Conservation (phyloP, 2,113 vertebrate genomes). For the Muscicapa adusta region DNA sequence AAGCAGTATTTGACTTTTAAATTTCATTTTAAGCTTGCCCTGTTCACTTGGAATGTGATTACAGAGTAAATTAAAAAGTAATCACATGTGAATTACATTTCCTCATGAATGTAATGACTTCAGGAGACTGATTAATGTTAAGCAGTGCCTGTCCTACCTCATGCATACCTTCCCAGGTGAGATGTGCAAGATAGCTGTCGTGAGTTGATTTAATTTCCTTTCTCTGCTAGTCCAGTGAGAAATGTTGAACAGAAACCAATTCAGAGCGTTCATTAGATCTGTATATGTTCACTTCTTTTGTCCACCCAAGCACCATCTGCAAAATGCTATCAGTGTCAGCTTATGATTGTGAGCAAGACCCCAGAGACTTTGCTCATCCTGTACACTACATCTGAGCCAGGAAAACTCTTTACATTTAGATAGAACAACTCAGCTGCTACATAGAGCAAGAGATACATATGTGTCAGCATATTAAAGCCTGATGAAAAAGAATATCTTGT, state of each 20-base stretch:
- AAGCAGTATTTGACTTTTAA: slow-evolving; percentile 91
- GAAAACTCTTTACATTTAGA: slow-evolving; percentile 54
- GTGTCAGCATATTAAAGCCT: slow-evolving; percentile 42
- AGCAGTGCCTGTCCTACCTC: slow-evolving; percentile 77
- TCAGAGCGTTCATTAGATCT: slow-evolving; percentile 71
- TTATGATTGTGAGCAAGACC: slow-evolving; percentile 68
- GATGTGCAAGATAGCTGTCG: slow-evolving; percentile 76
- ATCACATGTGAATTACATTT: slow-evolving; percentile 87
- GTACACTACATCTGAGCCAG: slow-evolving; percentile 64
- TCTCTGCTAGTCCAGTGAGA: slow-evolving; percentile 69
- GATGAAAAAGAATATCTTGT: slow-evolving; percentile 45
- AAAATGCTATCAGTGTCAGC: slow-evolving; percentile 78
- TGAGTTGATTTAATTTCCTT: slow-evolving; percentile 88
- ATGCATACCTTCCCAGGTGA: slow-evolving; percentile 78
- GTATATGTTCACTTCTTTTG: slow-evolving; percentile 67
- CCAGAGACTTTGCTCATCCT: slow-evolving; percentile 55
- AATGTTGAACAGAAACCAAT: slow-evolving; percentile 71
- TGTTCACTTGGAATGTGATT: slow-evolving; percentile 88
- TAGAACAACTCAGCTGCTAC: slow-evolving; percentile 42
- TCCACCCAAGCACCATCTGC: slow-evolving; percentile 74
- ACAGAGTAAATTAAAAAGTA: slow-evolving; percentile 89
- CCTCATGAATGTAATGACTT: slow-evolving; percentile 89
- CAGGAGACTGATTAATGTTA: slow-evolving; percentile 85
- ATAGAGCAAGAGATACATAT: neutral
- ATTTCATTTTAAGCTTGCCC: slow-evolving; percentile 88